phyloP scores from a whole-genome alignment of 2,888 invertebrate species.

The Euphydryas editha region DNA sequence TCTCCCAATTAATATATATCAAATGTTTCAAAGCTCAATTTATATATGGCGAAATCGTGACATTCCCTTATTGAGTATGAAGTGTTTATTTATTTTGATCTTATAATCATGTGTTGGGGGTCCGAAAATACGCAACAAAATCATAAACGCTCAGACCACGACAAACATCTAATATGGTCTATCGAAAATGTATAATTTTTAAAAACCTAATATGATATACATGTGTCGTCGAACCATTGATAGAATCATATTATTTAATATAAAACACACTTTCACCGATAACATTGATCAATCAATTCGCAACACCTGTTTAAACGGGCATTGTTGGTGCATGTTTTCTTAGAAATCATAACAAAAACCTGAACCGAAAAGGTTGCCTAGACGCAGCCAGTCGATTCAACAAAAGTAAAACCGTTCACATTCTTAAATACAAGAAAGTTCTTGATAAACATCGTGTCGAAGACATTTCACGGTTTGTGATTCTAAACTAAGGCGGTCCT shows the following conservation, averaged over 20 bases:
- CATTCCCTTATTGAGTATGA: too few relatives aligned
- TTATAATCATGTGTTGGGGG: too few relatives aligned
- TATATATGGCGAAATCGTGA: too few relatives aligned
- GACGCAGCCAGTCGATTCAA: slow-evolving; percentile 29
- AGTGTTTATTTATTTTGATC: too few relatives aligned
- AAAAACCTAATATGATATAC: too few relatives aligned
- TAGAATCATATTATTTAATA: neutral
- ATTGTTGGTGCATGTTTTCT: slow-evolving; percentile 30
- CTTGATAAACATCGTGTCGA: slow-evolving; percentile 27
- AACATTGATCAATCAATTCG: slow-evolving; percentile 16
- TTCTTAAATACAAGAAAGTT: slow-evolving; percentile 36
- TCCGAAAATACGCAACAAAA: too few relatives aligned
- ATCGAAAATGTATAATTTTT: too few relatives aligned
- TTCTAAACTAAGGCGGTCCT: slow-evolving; percentile 19
- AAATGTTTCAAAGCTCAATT: too few relatives aligned
- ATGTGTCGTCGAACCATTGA: too few relatives aligned
- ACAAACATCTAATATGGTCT: too few relatives aligned
- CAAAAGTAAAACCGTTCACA: slow-evolving; percentile 34
- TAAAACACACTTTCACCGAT: slow-evolving; percentile 22
- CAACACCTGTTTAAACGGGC: slow-evolving; percentile 17
- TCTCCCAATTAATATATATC: too few relatives aligned
- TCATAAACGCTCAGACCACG: too few relatives aligned
- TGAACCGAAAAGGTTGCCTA: slow-evolving; percentile 28
- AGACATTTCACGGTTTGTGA: slow-evolving; percentile 29
- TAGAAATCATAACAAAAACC: slow-evolving; percentile 28